Base-by-base conservation (phyloP, 1,140 invertebrate genomes). In the Drusus annulatus region DNA sequence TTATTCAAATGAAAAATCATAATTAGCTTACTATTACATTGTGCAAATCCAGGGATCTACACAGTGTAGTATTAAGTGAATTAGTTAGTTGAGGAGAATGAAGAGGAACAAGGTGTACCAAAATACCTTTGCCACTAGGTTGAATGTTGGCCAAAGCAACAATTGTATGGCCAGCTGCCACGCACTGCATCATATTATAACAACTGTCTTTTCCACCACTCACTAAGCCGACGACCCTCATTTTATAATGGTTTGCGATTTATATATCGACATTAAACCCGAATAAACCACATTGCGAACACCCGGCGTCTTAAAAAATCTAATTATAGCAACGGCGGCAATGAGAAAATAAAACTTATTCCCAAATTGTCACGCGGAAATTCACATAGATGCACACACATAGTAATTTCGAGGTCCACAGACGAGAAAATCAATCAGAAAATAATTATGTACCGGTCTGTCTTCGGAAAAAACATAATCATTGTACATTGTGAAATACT, bases 171-270 rank as follows among this genome's bases (percentile, higher is more conserved):
- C 98, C 98, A 87, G 97, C 96, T 85, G 94, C 94, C 84, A 98
- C 93, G 91, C 98, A 99, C 90, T 99, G 96, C 94, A 99, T 95
- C 94, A 99, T 97, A 88, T 98, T 99, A 90, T 96, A 99, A 90
- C 96, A 98, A 90, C 98, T 99, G 90, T 99, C 99, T 90, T 99
- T 99, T 79, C 98, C 98, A 85, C 98, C 98, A 90, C 97, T 99
- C 84, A 97, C 93, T 86, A 98, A 91, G 76, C 95, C 96, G 77
- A 97, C 96, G 77, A 97, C 95, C 89, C 93, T 95, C 96, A 98
- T 98, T 85, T 87, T 92, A 13, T 60, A 84, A 84, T 31, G 21
- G 16, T 54, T 45, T 28, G 25, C 5, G 25, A 28, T 2, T 25
- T 54, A 8, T 50, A 65, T 50, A 63, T 77, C 3, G 63, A 45